phyloP scores from a whole-genome alignment of 1,140 invertebrate species.

The Tetragnatha versicolor region DNA sequence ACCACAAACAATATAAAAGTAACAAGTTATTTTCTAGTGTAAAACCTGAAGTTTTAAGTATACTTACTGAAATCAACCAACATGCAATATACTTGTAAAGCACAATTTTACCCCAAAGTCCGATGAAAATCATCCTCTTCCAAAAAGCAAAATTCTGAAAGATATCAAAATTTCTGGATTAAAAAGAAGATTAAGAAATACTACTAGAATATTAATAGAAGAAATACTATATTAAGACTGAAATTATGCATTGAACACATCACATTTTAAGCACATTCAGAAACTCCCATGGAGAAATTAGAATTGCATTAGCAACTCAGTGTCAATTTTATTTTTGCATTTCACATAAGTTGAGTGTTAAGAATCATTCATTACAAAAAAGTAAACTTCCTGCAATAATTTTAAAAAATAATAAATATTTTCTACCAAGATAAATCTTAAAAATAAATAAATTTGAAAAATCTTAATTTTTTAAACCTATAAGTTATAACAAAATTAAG shows the following conservation, averaged over 20 bases:
- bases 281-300: too few species aligned
- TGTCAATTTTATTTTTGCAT: too few species aligned
- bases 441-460: background rate
- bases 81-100: slow-evolving; percentile 91
- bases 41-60: background rate
- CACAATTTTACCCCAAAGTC: slow-evolving; percentile 82
- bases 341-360: too few species aligned
- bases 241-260: slow-evolving; percentile 4
- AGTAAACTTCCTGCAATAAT: too few species aligned
- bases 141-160: slow-evolving; percentile 70
- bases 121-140: slow-evolving; percentile 72
- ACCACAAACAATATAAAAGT: too few species aligned
- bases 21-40: too few species aligned
- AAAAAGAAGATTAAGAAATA: background rate
- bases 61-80: slow-evolving; percentile 82
- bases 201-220: slow-evolving; percentile 11
- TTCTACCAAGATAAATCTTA: background rate
- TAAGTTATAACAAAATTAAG: slow-evolving; percentile 15
- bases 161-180: background rate
- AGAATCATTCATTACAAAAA: too few species aligned
- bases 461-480: background rate
- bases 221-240: background rate
- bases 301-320: too few species aligned
- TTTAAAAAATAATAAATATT: too few species aligned
- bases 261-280: too few species aligned